phyloP scores from a whole-genome alignment of 92 coral and sea anemone species.

The Micromussa lordhowensis region DNA sequence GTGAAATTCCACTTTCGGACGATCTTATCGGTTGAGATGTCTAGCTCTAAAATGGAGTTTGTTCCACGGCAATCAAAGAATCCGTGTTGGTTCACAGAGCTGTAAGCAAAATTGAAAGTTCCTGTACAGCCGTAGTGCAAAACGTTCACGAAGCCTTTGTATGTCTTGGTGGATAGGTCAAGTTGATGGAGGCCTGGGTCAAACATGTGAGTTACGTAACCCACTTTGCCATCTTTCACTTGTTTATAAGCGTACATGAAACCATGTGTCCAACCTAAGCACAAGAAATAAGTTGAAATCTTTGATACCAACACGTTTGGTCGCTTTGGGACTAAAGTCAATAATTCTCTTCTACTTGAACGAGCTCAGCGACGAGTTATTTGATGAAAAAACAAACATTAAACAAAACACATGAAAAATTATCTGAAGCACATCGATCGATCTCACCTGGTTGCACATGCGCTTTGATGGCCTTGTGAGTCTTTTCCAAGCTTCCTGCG shows the following conservation, averaged over 20 bases:
- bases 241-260: slow-evolving; percentile 54
- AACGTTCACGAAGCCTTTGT: slow-evolving; percentile 43
- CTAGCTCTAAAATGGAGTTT: slow-evolving; percentile 3
- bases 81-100: slow-evolving; percentile 49
- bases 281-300: not conserved
- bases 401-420: too few species aligned
- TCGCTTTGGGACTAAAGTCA: too few species aligned
- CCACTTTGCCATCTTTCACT: slow-evolving; percentile 46
- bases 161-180: slow-evolving; percentile 44
- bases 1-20: slow-evolving; percentile 33
- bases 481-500: slow-evolving; percentile 36
- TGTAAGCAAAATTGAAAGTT: slow-evolving; percentile 59
- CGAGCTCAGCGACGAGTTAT: too few species aligned
- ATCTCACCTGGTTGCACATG: slow-evolving; percentile 61
- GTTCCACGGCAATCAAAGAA: slow-evolving; percentile 40
- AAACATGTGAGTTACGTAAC: slow-evolving; percentile 55
- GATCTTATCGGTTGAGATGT: slow-evolving; percentile 2
- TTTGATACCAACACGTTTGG: too few species aligned
- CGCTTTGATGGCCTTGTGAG: slow-evolving; percentile 68
- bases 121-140: slow-evolving; percentile 50
- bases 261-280: slow-evolving; percentile 61
- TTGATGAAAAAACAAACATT: too few species aligned
- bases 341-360: too few species aligned
- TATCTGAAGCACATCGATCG: too few species aligned
- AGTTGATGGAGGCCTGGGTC: slow-evolving; percentile 64